Percentiles rank a stretch among this genome's conserved stretches.
Evolutionary conservation across 2,113 vertebrate species (phyloP).

Genomic region (Albula glossodonta): DNA sequence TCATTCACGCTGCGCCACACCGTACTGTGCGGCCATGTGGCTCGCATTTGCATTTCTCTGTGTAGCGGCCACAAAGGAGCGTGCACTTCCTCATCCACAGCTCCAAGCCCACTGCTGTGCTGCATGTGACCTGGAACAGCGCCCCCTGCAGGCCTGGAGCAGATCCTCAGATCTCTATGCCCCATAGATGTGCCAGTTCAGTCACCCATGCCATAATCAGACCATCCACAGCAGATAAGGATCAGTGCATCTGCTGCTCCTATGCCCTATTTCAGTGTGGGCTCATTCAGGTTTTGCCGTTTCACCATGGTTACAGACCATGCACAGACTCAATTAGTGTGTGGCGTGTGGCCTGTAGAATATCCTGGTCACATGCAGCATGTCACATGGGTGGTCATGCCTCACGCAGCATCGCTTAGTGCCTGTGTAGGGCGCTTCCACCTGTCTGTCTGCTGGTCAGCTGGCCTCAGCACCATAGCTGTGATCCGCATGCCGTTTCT

Average conservation of each 20-base stretch:
- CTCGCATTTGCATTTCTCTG: slow-evolving; percentile 27
- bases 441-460: background rate
- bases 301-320: background rate
- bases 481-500: background rate
- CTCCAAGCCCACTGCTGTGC: slow-evolving; percentile 31
- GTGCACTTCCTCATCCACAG: slow-evolving; percentile 33
- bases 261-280: background rate
- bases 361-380: slow-evolving; percentile 63
- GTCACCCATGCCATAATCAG: background rate
- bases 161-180: background rate
- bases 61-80: slow-evolving; percentile 31
- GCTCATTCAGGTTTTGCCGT: background rate
- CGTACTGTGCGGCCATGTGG: slow-evolving; percentile 37
- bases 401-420: background rate
- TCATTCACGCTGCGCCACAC: slow-evolving; percentile 32
- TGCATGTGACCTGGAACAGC: slow-evolving; percentile 59
- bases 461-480: background rate
- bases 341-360: background rate
- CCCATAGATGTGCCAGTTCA: background rate
- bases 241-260: background rate
- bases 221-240: background rate
- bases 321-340: background rate
- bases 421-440: background rate
- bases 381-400: background rate
- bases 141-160: background rate